Base-by-base conservation (phyloP, 2,113 vertebrate genomes). In the Oryzias melastigma region DNA sequence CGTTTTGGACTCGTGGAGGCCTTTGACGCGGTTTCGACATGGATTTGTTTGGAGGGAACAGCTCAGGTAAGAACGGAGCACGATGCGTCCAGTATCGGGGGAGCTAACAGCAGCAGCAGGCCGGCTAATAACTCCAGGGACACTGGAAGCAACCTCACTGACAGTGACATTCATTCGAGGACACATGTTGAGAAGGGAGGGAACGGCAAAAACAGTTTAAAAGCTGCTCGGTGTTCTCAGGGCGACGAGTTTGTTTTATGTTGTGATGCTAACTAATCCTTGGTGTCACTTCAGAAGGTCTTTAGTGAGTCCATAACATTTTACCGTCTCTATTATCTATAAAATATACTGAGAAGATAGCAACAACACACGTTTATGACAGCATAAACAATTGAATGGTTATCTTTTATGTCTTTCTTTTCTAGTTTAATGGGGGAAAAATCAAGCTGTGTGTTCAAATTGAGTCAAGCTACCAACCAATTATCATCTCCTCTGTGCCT, bases 11-110 rank as follows among this genome's bases (percentile, higher is more conserved):
- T 43, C 1, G 14, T 63, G 43, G 48, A 53, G 46, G 53, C 4
- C n/a, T 48, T 25, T 5, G 42, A 47, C 35, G n/a, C 18, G 12
- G 19, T 3, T 48, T 17, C 0, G 29, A 49, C 16, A 90, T 90
- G 88, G 88, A 90, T 62, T 78, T 86, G 0, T 90, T 90, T 74
- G 88, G 88, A 75, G 81, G 68, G 10, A 84, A 75, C 78, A 81
- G 14, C 14, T 14, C 80, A 78, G 88, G 88, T 90, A 81, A 84
- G 86, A 14, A 71, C 22, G 44, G 7, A 29, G 27, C 18, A 44
- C 27, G n/a, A 14, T 35, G 22, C 7, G 35, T 18, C 52, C 47
- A 51, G 22, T 52, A 25, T 49, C 24, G 43, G 12, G n/a, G 4
- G 17, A 73, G 84, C 83, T 83, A 83, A 57, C 62, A 83, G 54